Percentiles rank a stretch among this genome's conserved stretches.
Evolutionary conservation across 2,113 vertebrate genomes (phyloP).

Genomic region (Nyctibius bracteatus): DNA sequence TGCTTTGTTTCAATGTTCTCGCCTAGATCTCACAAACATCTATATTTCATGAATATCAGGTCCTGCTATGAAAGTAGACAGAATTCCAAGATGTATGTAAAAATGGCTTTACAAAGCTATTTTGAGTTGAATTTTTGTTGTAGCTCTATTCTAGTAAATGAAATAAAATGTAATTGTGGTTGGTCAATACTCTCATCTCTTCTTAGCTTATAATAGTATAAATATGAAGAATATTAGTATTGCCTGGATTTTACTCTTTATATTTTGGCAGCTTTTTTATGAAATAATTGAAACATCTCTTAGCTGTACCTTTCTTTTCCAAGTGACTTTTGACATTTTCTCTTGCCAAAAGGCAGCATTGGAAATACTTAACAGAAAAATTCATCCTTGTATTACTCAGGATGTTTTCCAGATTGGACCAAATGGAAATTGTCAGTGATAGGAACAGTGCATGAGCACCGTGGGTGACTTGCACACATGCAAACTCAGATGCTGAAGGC

Average conservation of each 20-base stretch:
- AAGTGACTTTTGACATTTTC: constrained; percentile 49
- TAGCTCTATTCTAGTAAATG: background rate
- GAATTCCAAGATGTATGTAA: background rate
- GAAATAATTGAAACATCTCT: background rate
- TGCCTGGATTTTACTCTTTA: background rate
- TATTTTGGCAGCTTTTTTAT: constrained; percentile 6
- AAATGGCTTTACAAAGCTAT: background rate
- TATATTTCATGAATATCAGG: background rate
- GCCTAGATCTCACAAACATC: background rate
- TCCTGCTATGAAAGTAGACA: background rate
- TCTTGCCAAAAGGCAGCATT: constrained; percentile 32
- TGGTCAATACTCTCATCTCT: background rate
- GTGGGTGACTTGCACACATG: background rate
- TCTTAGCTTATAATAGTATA: background rate
- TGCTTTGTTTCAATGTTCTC: background rate
- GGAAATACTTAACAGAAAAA: constrained; percentile 69
- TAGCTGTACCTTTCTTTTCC: constrained; percentile 47
- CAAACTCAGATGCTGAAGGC: background rate
- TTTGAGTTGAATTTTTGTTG: background rate
- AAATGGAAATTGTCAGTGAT: constrained; percentile 54
- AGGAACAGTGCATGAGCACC: constrained; percentile 21
- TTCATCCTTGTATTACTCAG: constrained; percentile 53
- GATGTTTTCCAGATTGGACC: constrained; percentile 62
- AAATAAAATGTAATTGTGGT: background rate
- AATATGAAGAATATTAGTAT: background rate